A percentile compares a stretch with the other conserved stretches of the same genome.
phyloP scores from a whole-genome alignment of 2,797 vertebrate genomes.

The Galago senegalensis region DNA sequence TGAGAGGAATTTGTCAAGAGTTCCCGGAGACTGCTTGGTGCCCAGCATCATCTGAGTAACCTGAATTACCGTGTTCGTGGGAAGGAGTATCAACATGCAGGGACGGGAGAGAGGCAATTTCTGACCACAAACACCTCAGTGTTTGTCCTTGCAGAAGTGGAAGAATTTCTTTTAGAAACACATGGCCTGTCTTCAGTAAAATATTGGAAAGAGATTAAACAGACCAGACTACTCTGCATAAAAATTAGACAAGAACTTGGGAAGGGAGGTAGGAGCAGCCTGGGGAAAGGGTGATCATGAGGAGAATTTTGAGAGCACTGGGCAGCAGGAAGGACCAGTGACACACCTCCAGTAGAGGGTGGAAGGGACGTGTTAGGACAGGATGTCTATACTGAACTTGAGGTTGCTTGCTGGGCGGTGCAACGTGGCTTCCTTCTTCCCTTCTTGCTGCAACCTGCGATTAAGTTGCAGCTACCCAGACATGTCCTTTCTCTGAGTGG shows the following conservation, averaged over 20 bases:
- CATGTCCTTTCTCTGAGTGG: neutral
- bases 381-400: neutral
- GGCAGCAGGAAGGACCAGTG: neutral
- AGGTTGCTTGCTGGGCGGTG: neutral
- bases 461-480: neutral
- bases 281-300: neutral
- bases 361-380: neutral
- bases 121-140: neutral
- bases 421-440: neutral
- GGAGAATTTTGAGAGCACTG: neutral
- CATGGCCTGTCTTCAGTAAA: neutral
- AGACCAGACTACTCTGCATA: neutral
- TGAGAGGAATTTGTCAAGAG: neutral
- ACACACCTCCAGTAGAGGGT: too few species aligned
- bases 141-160: neutral
- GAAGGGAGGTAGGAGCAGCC: neutral
- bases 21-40: neutral
- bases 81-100: neutral
- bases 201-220: constrained; percentile 4
- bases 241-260: neutral
- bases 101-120: neutral
- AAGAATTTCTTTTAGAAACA: constrained; percentile 25
- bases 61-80: neutral
- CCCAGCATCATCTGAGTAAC: neutral
- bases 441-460: neutral